Evolutionary conservation across 2,113 vertebrate species (phyloP), one percentile per base, ranked within the genome.

Genomic region (Glaucomys volans): DNA sequence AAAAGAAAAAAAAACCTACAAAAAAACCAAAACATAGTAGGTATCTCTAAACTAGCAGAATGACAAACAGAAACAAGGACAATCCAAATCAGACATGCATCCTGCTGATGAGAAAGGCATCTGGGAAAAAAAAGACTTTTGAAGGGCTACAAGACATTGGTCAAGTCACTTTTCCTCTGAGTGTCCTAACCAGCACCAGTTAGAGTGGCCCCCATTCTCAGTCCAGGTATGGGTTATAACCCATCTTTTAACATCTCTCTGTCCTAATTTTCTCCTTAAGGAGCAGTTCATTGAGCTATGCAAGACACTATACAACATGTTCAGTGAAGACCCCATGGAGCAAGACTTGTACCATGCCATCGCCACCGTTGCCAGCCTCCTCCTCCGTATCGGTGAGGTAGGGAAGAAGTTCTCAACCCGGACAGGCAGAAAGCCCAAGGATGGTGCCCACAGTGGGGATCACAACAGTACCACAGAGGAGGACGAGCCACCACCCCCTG

Each of bases 231-330:
- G 0, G 22, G n/a, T n/a, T n/a, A n/a, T 4, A 11, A 67, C 75
- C 50, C 40, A 20, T 18, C 57, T 18, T 1, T 94, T 32, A 40
- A 71, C 42, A 32, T 35, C 24, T 42, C 75, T 37, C 4, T 47
- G 37, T 35, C 22, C 62, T 93, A 76, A 32, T 40, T 87, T 75
- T 35, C n/a, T 52, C 50, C 54, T 18, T 8, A 66, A 99, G 99
- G 99, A 99, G 82, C 99, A 99, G 91, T 99, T 99, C 97, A 99
- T 99, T 12, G 99, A 99, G 98, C 96, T 99, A 40, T 99, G 99
- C 98, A 99, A 99, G 97, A 99, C 99, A 0, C 99, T 99, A 10
- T 99, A 99, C 98, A 99, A 99, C 98, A 99, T 99, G 99, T 99
- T 99, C 98, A 99, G 99, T 0, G 99, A 99, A 96, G 99, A 99